These are phyloP conservation scores for Megalops atlanticus DNA, from an alignment of 2,113 vertebrate genomes.

Conservation along the genomic window DNA sequence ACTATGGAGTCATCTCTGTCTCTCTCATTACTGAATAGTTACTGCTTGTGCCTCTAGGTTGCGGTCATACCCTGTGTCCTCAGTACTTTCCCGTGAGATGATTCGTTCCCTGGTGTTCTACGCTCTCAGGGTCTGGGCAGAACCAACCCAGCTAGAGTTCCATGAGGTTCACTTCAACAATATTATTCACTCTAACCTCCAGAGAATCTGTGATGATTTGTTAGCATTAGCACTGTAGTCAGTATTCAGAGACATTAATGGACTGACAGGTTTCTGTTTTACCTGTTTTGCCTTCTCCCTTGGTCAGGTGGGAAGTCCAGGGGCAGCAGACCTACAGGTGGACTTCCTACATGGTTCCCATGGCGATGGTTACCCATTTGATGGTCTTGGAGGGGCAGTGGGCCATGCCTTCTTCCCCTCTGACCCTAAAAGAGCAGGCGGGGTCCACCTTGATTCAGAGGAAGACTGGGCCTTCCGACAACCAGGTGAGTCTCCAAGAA, in stretches of 20 bases:
- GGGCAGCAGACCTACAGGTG: constrained; percentile 56
- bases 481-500: constrained; percentile 52
- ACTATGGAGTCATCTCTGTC: no score
- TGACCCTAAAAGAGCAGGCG: constrained; percentile 59
- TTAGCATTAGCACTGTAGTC: no score
- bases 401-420: constrained; percentile 68
- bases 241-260: no score
- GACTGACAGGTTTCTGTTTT: no score
- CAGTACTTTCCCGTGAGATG: constrained; percentile 60
- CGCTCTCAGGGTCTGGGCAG: constrained; percentile 65
- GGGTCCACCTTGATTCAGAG: constrained; percentile 64
- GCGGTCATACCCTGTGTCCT: constrained; percentile 57
- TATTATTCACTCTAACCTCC: not conserved
- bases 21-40: no score
- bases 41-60: constrained; percentile 62
- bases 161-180: constrained; percentile 57
- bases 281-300: not conserved
- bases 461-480: constrained; percentile 69
- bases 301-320: constrained; percentile 56
- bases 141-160: constrained; percentile 63
- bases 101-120: constrained; percentile 70
- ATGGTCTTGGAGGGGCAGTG: constrained; percentile 64
- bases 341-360: constrained; percentile 65
- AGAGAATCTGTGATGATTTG: not conserved
- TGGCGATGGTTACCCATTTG: constrained; percentile 63